Conservation (phyloP, 2,888 invertebrate genomes). For the Aporophyla nigra region DNA sequence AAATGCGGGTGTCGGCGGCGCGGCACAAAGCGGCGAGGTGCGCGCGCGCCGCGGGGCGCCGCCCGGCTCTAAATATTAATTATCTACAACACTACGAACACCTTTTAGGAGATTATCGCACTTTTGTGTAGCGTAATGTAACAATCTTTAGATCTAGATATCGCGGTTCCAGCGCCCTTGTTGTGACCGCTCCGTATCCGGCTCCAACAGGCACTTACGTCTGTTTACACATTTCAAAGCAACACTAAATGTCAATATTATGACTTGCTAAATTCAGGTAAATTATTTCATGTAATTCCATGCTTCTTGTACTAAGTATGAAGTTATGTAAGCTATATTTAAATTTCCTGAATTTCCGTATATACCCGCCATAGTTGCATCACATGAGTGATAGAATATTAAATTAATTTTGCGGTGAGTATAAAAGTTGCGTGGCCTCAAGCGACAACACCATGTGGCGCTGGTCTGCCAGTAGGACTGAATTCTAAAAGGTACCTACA, state of each 20-base stretch:
- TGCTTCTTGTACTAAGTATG: not conserved
- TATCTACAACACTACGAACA: constrained; percentile 89
- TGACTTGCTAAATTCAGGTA: not conserved
- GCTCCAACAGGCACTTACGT: constrained; percentile 12
- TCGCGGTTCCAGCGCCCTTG: constrained; percentile 70
- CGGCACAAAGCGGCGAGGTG: constrained; percentile 81
- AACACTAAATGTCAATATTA: not conserved
- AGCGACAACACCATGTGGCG: constrained; percentile 84
- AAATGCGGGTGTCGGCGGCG: constrained; percentile 86
- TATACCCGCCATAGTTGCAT: constrained; percentile 62
- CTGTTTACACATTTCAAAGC: constrained; percentile 40
- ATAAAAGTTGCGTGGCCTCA: constrained; percentile 78
- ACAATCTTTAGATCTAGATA: constrained; percentile 86
- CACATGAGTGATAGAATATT: constrained; percentile 79
- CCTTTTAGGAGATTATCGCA: constrained; percentile 90
- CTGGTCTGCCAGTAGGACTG: constrained; percentile 68
- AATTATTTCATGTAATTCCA: not conserved
- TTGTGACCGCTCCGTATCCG: constrained; percentile 58
- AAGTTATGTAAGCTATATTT: not conserved
- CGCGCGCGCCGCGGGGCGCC: constrained; percentile 87
- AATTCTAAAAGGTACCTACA: constrained; percentile 69
- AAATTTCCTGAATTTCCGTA: constrained; percentile 36
- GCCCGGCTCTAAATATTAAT: constrained; percentile 89
- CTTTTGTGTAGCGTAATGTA: constrained; percentile 82
- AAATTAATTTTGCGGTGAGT: constrained; percentile 87